phyloP scores from a whole-genome alignment of 1,140 invertebrate genomes.

The Scaptomyza hsui region DNA sequence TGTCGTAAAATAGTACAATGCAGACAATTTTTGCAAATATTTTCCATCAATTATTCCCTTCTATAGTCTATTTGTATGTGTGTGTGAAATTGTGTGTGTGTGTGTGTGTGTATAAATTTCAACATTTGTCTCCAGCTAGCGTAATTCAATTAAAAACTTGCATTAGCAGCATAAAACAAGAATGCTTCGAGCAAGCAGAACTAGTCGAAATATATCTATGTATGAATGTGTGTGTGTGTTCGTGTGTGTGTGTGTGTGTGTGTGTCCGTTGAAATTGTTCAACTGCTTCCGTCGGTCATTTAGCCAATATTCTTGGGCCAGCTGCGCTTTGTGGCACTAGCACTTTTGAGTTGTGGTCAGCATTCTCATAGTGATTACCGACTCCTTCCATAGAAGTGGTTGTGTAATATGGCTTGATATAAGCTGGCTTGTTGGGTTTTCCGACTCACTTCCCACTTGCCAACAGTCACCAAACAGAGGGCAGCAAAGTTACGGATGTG shows the following conservation, averaged over 20 bases:
- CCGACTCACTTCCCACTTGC: no score
- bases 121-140: conserved; percentile 26
- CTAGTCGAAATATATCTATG: conserved; percentile 17
- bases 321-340: conserved; percentile 21
- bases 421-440: conserved; percentile 7
- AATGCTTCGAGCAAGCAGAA: conserved; percentile 35
- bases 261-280: conserved; percentile 13
- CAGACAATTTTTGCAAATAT: conserved; percentile 20
- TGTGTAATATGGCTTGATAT: background rate
- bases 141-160: conserved; percentile 56
- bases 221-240: background rate
- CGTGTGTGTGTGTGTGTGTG: conserved; percentile 5
- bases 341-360: conserved; percentile 25
- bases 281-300: conserved; percentile 7
- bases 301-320: conserved; percentile 6
- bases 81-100: no score
- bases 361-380: no score
- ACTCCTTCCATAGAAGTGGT: no score
- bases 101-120: background rate
- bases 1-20: conserved; percentile 7
- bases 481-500: no score
- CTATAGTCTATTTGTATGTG: background rate
- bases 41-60: conserved; percentile 3
- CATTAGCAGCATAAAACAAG: conserved; percentile 45
- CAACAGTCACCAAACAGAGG: no score